Conservation (phyloP, 2,113 vertebrate species). For the Uria lomvia region DNA sequence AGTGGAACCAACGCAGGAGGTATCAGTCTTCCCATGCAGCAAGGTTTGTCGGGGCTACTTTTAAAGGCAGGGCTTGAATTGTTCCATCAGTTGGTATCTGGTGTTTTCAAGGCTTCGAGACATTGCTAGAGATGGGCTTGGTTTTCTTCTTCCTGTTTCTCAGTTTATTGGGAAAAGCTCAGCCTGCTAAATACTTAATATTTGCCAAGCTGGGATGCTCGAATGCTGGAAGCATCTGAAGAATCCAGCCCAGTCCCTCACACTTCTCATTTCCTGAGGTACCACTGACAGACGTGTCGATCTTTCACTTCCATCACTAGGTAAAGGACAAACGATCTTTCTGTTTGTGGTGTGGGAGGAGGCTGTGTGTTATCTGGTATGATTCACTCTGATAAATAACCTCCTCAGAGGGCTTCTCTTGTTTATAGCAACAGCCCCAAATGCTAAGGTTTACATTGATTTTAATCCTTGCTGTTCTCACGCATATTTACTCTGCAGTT, state of each 20-base stretch:
- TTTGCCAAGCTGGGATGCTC: not conserved
- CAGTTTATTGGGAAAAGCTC: not conserved
- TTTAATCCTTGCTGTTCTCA: slow-evolving; percentile 27
- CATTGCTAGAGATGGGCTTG: not conserved
- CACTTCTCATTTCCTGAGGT: not conserved
- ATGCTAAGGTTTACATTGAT: slow-evolving; percentile 13
- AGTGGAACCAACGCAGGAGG: not conserved
- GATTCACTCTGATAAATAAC: slow-evolving; percentile 53
- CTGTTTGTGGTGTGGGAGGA: slow-evolving; percentile 34
- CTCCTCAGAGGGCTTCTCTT: not conserved
- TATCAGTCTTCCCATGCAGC: not conserved
- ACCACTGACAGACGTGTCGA: not conserved
- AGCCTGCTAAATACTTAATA: not conserved
- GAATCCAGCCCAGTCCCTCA: not conserved
- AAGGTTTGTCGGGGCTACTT: not conserved
- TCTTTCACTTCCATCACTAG: not conserved
- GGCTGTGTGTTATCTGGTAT: slow-evolving; percentile 31
- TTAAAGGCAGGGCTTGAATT: not conserved
- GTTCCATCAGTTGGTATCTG: not conserved
- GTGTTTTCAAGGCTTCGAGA: not conserved
- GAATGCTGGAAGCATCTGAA: not conserved
- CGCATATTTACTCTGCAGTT: slow-evolving; percentile 17
- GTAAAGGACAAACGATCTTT: not conserved
- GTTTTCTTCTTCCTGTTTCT: not conserved
- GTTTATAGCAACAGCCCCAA: slow-evolving; percentile 26